Evolutionary conservation across 2,113 vertebrate genomes (phyloP), one percentile per base, ranked within the genome.

Genomic region (Columba janthina): DNA sequence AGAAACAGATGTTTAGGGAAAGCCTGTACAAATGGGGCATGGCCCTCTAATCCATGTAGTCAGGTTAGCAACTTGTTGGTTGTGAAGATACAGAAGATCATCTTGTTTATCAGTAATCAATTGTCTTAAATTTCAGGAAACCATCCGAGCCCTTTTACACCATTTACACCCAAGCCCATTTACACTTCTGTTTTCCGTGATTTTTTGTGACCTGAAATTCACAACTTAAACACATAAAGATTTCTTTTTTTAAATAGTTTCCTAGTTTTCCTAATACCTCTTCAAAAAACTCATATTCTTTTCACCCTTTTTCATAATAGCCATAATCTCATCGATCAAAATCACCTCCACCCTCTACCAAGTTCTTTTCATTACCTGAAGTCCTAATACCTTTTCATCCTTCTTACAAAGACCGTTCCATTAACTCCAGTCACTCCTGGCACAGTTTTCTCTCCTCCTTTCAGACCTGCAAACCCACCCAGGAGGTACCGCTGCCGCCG

Each of bases 11-110:
- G 22, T 48, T 81, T n/a, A 61, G 34, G 64, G 17, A 84, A 70
- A 46, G 19, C 6, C 17, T 5, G 9, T 17, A 65, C 10, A 28
- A 73, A 76, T 1, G 1, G 9, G 42, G 7, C 9, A 66, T 0
- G 0, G 36, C 31, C 42, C 73, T 64, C 19, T 60, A 65, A 82
- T 24, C 38, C 17, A 1, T 5, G 12, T 2, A 34, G 26, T 28
- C 34, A 74, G 36, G 34, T 77, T 19, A 28, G 51, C 13, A 34
- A 13, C 71, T 51, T n/a, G 8, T 29, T 76, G 13, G 12, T 38
- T 81, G 14, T 56, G 6, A 50, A 42, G 38, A 54, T 10, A 12
- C 44, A 69, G 42, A 40, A 24, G 6, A 61, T 61, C 6, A 77
- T 29, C 34, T 64, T 72, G 15, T 18, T 85, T 44, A 57, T 32